Evolutionary conservation across 2,797 vertebrate genomes (phyloP).

Genomic region (Sebastes trivittatus): DNA sequence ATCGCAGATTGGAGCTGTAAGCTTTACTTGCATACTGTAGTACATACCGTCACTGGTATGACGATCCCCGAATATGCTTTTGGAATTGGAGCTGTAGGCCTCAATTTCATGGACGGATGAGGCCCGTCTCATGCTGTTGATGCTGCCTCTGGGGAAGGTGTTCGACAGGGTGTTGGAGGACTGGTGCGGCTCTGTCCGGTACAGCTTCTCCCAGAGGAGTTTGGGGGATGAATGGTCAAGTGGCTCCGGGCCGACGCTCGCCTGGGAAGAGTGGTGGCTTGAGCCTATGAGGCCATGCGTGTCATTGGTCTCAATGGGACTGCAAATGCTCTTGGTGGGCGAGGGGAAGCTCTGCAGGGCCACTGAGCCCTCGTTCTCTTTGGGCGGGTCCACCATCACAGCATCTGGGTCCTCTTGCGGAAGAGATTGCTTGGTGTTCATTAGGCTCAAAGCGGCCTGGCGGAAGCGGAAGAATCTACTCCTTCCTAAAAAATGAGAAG

Average conservation of each 20-base stretch:
- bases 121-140: constrained; percentile 93
- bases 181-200: constrained; percentile 88
- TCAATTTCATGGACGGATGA: constrained; percentile 98
- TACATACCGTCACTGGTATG: constrained; percentile 93
- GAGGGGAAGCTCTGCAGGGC: constrained; percentile 94
- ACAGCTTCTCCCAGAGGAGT: constrained; percentile 88
- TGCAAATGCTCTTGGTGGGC: constrained; percentile 92
- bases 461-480: constrained; percentile 94
- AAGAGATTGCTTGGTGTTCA: constrained; percentile 93
- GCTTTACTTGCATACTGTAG: neutral
- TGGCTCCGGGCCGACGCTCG: constrained; percentile 89
- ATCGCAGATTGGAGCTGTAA: neutral
- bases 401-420: constrained; percentile 96
- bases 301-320: constrained; percentile 93
- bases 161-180: constrained; percentile 89
- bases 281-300: constrained; percentile 93
- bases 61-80: constrained; percentile 90
- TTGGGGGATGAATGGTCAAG: constrained; percentile 95
- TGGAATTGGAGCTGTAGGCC: constrained; percentile 89
- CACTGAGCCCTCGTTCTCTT: constrained; percentile 89
- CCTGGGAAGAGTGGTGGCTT: constrained; percentile 89
- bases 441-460: constrained; percentile 90
- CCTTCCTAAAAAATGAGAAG: constrained; percentile 65
- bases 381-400: constrained; percentile 92
- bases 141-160: constrained; percentile 90